phyloP scores from a whole-genome alignment of 2,113 vertebrate genomes.

The Gnathonemus longibarbis region DNA sequence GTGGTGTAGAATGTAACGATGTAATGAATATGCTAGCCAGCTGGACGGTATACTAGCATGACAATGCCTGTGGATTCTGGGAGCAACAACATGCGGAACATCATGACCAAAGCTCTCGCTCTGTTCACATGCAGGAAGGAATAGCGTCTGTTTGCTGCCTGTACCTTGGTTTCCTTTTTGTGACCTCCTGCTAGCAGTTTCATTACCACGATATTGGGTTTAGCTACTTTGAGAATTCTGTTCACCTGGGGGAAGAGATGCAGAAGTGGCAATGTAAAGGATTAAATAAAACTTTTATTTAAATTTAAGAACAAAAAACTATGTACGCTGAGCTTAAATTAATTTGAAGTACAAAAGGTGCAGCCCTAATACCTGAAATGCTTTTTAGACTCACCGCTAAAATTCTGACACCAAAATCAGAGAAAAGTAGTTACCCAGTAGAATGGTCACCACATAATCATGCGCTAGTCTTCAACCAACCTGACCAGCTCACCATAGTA shows the following conservation, averaged over 20 bases:
- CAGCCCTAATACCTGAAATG: neutral
- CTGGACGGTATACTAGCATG: neutral
- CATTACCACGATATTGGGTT: constrained; percentile 97
- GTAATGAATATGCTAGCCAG: neutral
- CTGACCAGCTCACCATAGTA: neutral
- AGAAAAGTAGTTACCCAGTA: neutral
- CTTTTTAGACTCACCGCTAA: neutral
- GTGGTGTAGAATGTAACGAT: neutral
- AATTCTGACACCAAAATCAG: neutral
- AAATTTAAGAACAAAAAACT: neutral
- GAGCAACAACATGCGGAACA: neutral
- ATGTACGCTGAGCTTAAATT: neutral
- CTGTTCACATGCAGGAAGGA: neutral
- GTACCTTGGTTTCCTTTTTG: constrained; percentile 95
- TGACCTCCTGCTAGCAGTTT: constrained; percentile 95
- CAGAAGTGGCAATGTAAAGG: constrained; percentile 7
- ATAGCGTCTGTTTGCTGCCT: neutral
- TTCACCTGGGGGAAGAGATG: constrained; percentile 67
- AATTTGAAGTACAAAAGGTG: neutral
- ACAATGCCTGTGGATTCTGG: neutral
- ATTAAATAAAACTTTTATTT: neutral
- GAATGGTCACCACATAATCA: neutral
- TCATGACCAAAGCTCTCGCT: neutral
- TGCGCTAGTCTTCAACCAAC: neutral
- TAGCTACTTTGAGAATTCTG: constrained; percentile 91